Percentiles rank a stretch among this genome's conserved stretches.
phyloP scores from a whole-genome alignment of 2,113 vertebrate genomes.

The Labeo rohita region DNA sequence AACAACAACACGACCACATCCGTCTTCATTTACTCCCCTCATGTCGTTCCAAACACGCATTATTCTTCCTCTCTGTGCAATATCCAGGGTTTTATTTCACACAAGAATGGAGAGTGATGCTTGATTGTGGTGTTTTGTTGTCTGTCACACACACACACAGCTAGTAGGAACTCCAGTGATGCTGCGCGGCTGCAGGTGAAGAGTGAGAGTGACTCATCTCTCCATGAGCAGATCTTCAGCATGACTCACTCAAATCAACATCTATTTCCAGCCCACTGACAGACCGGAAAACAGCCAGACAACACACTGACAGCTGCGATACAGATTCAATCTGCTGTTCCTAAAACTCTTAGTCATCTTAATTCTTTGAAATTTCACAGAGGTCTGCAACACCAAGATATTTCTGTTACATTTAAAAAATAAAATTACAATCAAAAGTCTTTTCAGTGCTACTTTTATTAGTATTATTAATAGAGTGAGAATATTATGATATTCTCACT shows the following conservation, averaged over 20 bases:
- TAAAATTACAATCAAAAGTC: no score
- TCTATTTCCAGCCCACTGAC: slow-evolving; percentile 35
- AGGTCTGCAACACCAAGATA: no score
- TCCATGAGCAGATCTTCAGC: slow-evolving; percentile 4
- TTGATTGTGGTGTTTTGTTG: background rate
- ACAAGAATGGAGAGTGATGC: background rate
- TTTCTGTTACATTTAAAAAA: no score
- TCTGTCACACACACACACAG: background rate
- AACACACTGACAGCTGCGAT: no score
- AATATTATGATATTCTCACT: background rate
- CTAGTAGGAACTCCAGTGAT: background rate
- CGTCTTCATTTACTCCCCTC: no score
- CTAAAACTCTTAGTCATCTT: no score
- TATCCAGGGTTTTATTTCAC: background rate
- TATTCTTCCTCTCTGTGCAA: background rate
- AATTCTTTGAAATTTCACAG: no score
- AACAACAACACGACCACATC: no score
- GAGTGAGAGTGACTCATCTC: slow-evolving; percentile 60
- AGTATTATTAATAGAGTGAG: no score
- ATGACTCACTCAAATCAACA: slow-evolving; percentile 38
- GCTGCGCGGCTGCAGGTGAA: slow-evolving; percentile 28
- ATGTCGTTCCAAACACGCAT: background rate
- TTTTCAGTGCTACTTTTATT: no score
- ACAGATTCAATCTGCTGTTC: no score
- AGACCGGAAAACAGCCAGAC: background rate